Evolutionary conservation across 2,113 vertebrate genomes (phyloP).

Genomic region (Petrocephalus zakoni): DNA sequence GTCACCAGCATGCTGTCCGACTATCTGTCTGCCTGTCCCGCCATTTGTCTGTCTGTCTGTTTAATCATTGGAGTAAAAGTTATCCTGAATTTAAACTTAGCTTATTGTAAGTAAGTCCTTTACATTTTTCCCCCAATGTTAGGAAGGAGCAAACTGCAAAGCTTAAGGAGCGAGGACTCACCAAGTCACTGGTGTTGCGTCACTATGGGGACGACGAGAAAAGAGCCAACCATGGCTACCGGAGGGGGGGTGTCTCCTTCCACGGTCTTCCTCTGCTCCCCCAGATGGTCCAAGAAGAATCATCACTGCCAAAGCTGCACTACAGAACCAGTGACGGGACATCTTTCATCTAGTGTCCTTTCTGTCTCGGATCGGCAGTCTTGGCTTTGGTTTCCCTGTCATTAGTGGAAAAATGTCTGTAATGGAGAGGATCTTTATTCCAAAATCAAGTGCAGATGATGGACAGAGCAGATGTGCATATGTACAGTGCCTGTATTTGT

Average conservation of each 20-base stretch:
- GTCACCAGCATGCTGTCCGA: not conserved
- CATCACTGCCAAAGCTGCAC: conserved; percentile 52
- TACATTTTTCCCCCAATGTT: not conserved
- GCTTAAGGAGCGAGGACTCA: conserved; percentile 35
- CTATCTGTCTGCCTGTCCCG: not conserved
- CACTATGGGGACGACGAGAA: conserved; percentile 51
- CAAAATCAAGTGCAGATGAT: not conserved
- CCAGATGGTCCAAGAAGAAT: conserved; percentile 27
- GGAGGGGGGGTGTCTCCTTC: conserved; percentile 22
- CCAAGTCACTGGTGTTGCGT: conserved; percentile 40
- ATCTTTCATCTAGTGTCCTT: conserved; percentile 68
- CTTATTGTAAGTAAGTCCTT: not conserved
- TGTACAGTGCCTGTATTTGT: not conserved
- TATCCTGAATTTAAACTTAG: not conserved
- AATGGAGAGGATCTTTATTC: not conserved
- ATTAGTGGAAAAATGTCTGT: not conserved
- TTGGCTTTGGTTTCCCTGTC: not conserved
- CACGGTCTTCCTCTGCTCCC: conserved; percentile 40
- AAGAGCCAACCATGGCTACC: not conserved
- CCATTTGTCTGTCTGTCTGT: not conserved
- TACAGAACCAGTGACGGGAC: conserved; percentile 57
- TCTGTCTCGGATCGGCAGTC: not conserved
- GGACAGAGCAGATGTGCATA: not conserved
- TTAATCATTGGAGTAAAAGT: not conserved
- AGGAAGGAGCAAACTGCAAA: conserved; percentile 52